Base-by-base conservation (phyloP, 2,888 invertebrate genomes). In the Cryptus viduatorius region DNA sequence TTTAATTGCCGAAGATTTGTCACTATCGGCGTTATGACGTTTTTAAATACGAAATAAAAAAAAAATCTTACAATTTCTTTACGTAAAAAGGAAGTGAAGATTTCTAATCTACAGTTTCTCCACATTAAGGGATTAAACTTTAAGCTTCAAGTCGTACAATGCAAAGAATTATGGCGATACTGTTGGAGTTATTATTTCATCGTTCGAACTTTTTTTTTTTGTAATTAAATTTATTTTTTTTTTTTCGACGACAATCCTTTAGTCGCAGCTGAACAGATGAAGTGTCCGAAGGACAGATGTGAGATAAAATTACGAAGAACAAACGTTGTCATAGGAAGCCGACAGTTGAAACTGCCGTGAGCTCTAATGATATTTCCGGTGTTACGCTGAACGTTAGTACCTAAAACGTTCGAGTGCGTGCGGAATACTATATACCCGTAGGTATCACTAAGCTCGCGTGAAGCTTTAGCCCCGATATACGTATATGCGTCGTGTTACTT, bases 401-500 rank as follows among this genome's bases (percentile, higher is more conserved):
- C 16, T 72, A 29, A 71, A 14, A 10, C 50, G 50, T n/a, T 16
- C 24, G 7, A 65, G 37, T 64, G 53, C 75, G 75, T 61, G 46
- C 59, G 61, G 48, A 75, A 37, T 44, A 73, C 42, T 24, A 19
- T 19, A 31, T n/a, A 29, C 24, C 29, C 29, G 29, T 44, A 44
- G 14, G 56, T 72, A 61, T 12, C 59, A 61, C 61, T 46, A 29
- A 73, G 73, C 73, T 42, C 19, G 29, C 59, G 50, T 16, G 59
- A 37, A 64, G 75, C 37, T 64, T 48, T 5, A 31, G 1, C 31
- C 2, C 31, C 56, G 56, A 31, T 7, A 29, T 61, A n/a, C 31
- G 31, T 77, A 46, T 31, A 4, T 59, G 64, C 44, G 19, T 76
- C 12, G 64, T 31, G 64, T 71, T 76, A 61, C 77, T 77, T 59